Conservation (phyloP, 1,140 invertebrate genomes). For the Hydropsyche tenuis region DNA sequence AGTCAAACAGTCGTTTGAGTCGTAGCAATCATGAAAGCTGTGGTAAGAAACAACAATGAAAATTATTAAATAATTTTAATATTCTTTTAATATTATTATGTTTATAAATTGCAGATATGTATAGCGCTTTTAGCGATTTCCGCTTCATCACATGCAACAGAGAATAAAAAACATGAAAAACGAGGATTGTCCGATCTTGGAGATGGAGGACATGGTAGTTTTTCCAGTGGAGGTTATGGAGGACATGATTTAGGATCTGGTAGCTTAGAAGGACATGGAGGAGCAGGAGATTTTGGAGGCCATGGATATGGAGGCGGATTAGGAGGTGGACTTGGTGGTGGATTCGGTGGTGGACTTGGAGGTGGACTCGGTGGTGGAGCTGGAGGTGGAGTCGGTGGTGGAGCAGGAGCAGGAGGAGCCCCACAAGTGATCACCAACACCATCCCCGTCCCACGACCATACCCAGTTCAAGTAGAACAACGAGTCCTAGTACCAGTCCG, state of each 20-base stretch:
- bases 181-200: conserved; percentile 44
- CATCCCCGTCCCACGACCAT: conserved; percentile 47
- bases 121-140: background rate
- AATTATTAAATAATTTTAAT: background rate
- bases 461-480: conserved; percentile 45
- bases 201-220: conserved; percentile 33
- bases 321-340: conserved; percentile 32
- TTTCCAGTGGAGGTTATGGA: background rate
- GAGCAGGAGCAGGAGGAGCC: conserved; percentile 12
- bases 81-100: too few species aligned
- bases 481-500: conserved; percentile 42
- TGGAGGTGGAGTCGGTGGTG: conserved; percentile 15
- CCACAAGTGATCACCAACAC: conserved; percentile 48
- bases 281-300: conserved; percentile 32
- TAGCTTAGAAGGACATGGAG: conserved; percentile 31
- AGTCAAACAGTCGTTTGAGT: background rate
- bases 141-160: conserved; percentile 29
- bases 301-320: conserved; percentile 42
- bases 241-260: conserved; percentile 26
- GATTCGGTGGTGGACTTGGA: background rate
- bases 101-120: too few species aligned
- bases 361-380: conserved; percentile 19
- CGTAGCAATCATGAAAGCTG: background rate
- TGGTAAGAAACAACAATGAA: background rate
- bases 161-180: conserved; percentile 46